Conservation (phyloP, 2,888 invertebrate genomes). For the Sinhomidia bicolor region DNA sequence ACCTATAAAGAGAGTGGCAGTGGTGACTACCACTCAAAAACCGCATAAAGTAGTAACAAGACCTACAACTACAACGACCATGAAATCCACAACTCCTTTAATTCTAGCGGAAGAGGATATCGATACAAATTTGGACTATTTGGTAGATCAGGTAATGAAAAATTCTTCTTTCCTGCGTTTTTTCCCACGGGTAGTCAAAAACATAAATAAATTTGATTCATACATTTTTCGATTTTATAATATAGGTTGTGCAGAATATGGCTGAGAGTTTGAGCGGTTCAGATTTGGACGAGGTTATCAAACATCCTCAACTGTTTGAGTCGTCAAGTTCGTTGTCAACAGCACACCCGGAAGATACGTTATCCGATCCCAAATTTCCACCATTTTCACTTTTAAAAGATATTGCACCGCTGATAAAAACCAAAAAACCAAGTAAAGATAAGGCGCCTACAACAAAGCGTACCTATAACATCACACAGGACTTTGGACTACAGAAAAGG, state of each 20-base stretch:
- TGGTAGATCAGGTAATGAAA: conserved; percentile 78
- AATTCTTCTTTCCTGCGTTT: no score
- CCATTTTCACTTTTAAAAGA: conserved; percentile 72
- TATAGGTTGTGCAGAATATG: conserved; percentile 79
- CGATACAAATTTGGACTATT: conserved; percentile 79
- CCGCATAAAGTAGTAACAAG: conserved; percentile 81
- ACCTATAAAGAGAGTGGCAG: conserved; percentile 78
- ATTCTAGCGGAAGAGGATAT: conserved; percentile 76
- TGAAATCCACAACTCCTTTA: conserved; percentile 79
- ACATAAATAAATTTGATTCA: no score
- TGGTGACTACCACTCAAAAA: conserved; percentile 81
- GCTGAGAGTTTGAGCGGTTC: conserved; percentile 78
- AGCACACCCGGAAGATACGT: conserved; percentile 71
- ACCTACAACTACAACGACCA: conserved; percentile 81
- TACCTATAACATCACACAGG: conserved; percentile 68
- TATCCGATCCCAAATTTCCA: conserved; percentile 75
- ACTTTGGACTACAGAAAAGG: conserved; percentile 80
- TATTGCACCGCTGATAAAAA: conserved; percentile 72
- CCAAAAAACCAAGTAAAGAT: conserved; percentile 58
- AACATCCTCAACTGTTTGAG: conserved; percentile 62
- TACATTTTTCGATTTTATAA: neutral
- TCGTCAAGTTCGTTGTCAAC: conserved; percentile 48
- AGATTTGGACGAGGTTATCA: conserved; percentile 78
- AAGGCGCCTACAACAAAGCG: conserved; percentile 71
- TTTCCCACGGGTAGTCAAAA: no score